phyloP scores from a whole-genome alignment of 2,888 invertebrate species.

The Acanthacorydalis orientalis region DNA sequence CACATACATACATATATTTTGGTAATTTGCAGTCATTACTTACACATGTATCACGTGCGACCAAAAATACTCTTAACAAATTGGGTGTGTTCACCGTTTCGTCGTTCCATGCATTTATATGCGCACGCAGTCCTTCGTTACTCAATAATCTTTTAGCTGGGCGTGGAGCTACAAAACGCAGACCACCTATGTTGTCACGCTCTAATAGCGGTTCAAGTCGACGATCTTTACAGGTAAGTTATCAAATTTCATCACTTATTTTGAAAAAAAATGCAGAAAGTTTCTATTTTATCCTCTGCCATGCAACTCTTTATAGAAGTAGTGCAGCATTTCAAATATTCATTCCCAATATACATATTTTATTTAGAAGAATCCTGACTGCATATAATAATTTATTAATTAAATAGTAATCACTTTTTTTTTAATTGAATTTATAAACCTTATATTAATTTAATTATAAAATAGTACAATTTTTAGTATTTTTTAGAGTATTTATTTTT shows the following conservation, averaged over 20 bases:
- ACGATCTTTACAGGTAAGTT: slow-evolving; percentile 62
- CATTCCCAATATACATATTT: too few relatives aligned
- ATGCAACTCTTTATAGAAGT: too few relatives aligned
- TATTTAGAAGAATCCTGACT: too few relatives aligned
- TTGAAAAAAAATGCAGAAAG: background rate
- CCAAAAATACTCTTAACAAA: slow-evolving; percentile 87
- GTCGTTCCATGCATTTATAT: slow-evolving; percentile 94
- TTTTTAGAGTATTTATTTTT: too few relatives aligned
- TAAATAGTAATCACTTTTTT: too few relatives aligned
- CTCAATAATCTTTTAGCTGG: slow-evolving; percentile 83
- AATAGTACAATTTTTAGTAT: too few relatives aligned
- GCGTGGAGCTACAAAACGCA: slow-evolving; percentile 75
- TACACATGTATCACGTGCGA: slow-evolving; percentile 86
- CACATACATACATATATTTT: background rate
- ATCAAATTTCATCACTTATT: background rate
- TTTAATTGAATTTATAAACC: too few relatives aligned
- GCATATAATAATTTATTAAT: too few relatives aligned
- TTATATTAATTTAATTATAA: too few relatives aligned
- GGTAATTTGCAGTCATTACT: slow-evolving; percentile 62
- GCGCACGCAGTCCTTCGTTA: slow-evolving; percentile 85
- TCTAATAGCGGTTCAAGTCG: slow-evolving; percentile 80
- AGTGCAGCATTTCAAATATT: too few relatives aligned
- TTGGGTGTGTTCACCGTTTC: slow-evolving; percentile 95
- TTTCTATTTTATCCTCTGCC: too few relatives aligned
- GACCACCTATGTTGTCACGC: slow-evolving; percentile 77